Conservation (phyloP, 2,113 vertebrate genomes). For the Hypomesus transpacificus region DNA sequence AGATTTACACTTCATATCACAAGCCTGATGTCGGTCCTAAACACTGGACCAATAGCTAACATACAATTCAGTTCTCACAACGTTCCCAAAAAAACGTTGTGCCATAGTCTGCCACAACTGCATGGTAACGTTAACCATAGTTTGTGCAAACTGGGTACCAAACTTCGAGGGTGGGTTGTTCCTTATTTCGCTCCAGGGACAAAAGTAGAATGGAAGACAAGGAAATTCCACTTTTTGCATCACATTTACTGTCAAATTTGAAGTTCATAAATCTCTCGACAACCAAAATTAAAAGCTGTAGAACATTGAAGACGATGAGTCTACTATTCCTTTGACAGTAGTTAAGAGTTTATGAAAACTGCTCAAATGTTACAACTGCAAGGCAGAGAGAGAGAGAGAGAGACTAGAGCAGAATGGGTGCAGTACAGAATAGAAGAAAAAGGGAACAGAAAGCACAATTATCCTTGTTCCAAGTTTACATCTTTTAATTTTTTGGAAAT, state of each 20-base stretch:
- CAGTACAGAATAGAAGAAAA: constrained; percentile 14
- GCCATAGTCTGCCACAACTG: constrained; percentile 66
- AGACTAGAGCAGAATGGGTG: constrained; percentile 23
- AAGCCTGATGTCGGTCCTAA: constrained; percentile 78
- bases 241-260: constrained; percentile 78
- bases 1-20: constrained; percentile 91
- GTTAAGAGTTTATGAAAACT: constrained; percentile 48
- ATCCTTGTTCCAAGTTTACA: constrained; percentile 10
- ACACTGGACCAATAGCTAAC: constrained; percentile 73
- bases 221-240: constrained; percentile 78
- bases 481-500: constrained; percentile 30
- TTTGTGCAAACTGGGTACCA: constrained; percentile 70
- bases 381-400: constrained; percentile 36
- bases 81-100: constrained; percentile 62
- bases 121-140: constrained; percentile 69
- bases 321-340: constrained; percentile 59
- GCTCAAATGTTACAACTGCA: constrained; percentile 51
- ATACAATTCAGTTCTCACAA: constrained; percentile 70
- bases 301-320: constrained; percentile 61
- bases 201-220: constrained; percentile 85
- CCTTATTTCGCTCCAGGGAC: constrained; percentile 71
- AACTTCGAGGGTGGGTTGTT: constrained; percentile 65
- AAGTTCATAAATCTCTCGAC: constrained; percentile 51
- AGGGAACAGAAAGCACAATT: not conserved
- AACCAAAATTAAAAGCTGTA: constrained; percentile 53